phyloP scores from a whole-genome alignment of 2,113 vertebrate species.

The Maccullochella peelii region DNA sequence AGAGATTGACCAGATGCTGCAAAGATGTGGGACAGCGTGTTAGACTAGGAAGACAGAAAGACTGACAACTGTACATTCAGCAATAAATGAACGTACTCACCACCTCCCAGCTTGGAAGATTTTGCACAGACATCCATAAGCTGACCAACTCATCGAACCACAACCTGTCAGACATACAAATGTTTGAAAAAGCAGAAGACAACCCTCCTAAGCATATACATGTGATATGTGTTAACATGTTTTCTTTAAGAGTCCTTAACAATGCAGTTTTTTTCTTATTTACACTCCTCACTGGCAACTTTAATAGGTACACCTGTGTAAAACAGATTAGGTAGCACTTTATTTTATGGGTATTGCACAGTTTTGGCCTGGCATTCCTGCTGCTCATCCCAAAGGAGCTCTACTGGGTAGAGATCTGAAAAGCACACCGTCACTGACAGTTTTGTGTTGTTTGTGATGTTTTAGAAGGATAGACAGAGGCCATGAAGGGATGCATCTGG shows the following conservation, averaged over 20 bases:
- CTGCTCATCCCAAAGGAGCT: not conserved
- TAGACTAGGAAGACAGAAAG: constrained; percentile 18
- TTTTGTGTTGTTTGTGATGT: no score
- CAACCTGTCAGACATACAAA: constrained; percentile 85
- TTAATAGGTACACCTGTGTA: not conserved
- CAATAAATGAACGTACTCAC: constrained; percentile 83
- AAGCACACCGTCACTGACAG: no score
- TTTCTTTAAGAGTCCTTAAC: not conserved
- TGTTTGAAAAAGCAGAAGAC: not conserved
- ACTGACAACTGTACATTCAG: not conserved
- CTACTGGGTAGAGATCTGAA: not conserved
- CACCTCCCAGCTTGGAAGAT: constrained; percentile 98
- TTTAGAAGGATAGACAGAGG: no score
- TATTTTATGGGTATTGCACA: no score
- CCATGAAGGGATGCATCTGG: not conserved
- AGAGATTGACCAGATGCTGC: constrained; percentile 96
- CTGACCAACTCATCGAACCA: constrained; percentile 97
- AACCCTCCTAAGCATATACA: not conserved
- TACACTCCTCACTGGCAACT: no score
- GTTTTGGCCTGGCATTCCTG: not conserved
- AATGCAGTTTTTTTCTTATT: not conserved
- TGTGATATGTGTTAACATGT: not conserved
- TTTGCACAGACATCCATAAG: constrained; percentile 97
- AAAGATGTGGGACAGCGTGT: constrained; percentile 53
- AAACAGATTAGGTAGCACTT: not conserved